A percentile compares a stretch with the other conserved stretches of the same genome.
phyloP scores from a whole-genome alignment of 2,113 vertebrate species.

The Emberiza fucata region DNA sequence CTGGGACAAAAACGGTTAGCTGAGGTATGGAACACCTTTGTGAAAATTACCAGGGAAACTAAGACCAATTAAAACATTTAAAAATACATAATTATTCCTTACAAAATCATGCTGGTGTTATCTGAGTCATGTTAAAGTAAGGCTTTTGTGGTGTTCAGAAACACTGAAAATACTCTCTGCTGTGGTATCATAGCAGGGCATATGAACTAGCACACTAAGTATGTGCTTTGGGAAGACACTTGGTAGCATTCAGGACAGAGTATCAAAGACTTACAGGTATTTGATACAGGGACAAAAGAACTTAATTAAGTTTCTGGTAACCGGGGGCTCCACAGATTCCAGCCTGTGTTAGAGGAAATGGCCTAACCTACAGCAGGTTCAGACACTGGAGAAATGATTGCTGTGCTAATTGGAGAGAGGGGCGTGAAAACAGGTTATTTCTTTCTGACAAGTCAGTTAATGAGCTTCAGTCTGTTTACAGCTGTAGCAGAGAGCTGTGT shows the following conservation, averaged over 20 bases:
- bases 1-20: conserved; percentile 27
- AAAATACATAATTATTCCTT: not conserved
- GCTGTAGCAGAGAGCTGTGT: not conserved
- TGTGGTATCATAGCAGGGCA: not conserved
- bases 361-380: not conserved
- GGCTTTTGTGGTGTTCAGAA: not conserved
- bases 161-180: not conserved
- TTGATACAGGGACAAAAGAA: not conserved
- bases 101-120: not conserved
- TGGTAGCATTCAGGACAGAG: not conserved
- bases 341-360: not conserved
- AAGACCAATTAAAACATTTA: not conserved
- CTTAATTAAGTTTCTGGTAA: not conserved
- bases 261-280: not conserved
- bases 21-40: conserved; percentile 54
- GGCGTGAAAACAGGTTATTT: not conserved
- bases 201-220: not conserved
- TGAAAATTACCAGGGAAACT: not conserved
- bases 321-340: not conserved
- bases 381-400: not conserved
- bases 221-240: not conserved
- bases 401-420: not conserved
- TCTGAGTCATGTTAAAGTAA: not conserved
- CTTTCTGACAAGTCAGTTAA: not conserved
- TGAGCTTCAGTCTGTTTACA: not conserved